Conservation (phyloP, 2,113 vertebrate species). For the Thamnaconus septentrionalis region DNA sequence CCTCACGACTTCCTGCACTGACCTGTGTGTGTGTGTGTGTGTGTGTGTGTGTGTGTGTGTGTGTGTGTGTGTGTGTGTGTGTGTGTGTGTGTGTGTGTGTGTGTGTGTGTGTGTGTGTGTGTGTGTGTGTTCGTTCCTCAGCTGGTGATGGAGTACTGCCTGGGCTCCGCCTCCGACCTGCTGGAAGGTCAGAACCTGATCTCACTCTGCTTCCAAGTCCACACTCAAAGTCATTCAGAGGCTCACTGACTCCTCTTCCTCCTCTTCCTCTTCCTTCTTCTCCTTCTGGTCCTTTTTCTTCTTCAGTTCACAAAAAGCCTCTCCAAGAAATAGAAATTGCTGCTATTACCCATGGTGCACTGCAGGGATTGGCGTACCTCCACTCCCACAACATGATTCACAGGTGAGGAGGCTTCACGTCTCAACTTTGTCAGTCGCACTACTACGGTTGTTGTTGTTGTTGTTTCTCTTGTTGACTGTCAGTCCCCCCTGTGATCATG, state of each 20-base stretch:
- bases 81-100: not conserved
- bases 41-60: not conserved
- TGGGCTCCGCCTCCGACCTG: slow-evolving; percentile 83
- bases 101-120: not conserved
- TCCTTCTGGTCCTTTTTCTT: not conserved
- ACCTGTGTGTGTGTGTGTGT: no score
- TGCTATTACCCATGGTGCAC: slow-evolving; percentile 89
- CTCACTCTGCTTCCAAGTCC: not conserved
- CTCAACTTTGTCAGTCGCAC: not conserved
- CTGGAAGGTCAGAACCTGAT: slow-evolving; percentile 50
- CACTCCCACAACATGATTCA: slow-evolving; percentile 96
- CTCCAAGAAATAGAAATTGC: slow-evolving; percentile 93
- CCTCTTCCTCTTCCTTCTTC: not conserved
- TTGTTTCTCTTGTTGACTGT: not conserved
- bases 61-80: not conserved
- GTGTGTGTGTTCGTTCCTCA: slow-evolving; percentile 37
- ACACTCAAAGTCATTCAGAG: not conserved
- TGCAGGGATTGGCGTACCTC: slow-evolving; percentile 89
- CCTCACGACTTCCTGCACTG: no score
- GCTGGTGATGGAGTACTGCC: slow-evolving; percentile 88
- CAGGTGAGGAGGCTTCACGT: slow-evolving; percentile 70
- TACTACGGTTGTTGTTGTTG: not conserved
- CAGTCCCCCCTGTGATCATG: no score
- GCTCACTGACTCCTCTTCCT: not conserved
- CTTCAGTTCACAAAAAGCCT: slow-evolving; percentile 90